A percentile compares a stretch with the other conserved stretches of the same genome.
Evolutionary conservation across 2,888 invertebrate genomes (phyloP).

Genomic region (Eupithecia dodoneata): DNA sequence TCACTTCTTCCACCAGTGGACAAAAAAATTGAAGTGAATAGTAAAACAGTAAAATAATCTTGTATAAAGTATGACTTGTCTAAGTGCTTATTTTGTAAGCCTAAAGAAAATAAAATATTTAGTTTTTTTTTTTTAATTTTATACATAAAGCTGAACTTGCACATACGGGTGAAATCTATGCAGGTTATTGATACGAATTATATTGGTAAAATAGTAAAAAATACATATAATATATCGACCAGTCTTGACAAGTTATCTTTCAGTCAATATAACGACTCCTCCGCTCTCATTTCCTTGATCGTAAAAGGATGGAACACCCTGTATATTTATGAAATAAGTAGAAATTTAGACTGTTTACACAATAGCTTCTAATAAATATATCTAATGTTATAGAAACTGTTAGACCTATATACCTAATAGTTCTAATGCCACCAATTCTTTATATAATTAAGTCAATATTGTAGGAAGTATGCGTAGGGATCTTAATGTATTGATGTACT

Average conservation of each 20-base stretch:
- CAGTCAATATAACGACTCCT: not conserved
- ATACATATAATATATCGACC: too few species aligned
- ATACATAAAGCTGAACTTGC: not conserved
- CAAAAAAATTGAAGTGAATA: too few species aligned
- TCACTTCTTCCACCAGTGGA: too few species aligned
- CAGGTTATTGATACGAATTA: not conserved
- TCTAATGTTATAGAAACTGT: constrained; percentile 17
- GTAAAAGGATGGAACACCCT: not conserved
- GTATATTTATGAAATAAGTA: constrained; percentile 26
- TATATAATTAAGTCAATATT: constrained; percentile 10
- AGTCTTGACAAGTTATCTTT: not conserved
- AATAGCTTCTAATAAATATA: constrained; percentile 36
- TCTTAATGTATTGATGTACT: constrained; percentile 17
- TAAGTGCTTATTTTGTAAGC: too few species aligned
- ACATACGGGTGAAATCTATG: not conserved
- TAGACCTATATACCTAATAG: constrained; percentile 12
- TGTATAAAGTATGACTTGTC: too few species aligned
- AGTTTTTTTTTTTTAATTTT: not conserved
- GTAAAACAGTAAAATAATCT: too few species aligned
- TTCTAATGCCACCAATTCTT: constrained; percentile 14
- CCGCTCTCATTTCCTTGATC: not conserved
- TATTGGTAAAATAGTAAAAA: not conserved
- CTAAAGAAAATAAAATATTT: too few species aligned
- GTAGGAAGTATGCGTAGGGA: constrained; percentile 4
- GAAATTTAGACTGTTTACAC: constrained; percentile 38